Evolutionary conservation across 2,113 vertebrate species (phyloP).

Genomic region (Rhinopithecus roxellana): DNA sequence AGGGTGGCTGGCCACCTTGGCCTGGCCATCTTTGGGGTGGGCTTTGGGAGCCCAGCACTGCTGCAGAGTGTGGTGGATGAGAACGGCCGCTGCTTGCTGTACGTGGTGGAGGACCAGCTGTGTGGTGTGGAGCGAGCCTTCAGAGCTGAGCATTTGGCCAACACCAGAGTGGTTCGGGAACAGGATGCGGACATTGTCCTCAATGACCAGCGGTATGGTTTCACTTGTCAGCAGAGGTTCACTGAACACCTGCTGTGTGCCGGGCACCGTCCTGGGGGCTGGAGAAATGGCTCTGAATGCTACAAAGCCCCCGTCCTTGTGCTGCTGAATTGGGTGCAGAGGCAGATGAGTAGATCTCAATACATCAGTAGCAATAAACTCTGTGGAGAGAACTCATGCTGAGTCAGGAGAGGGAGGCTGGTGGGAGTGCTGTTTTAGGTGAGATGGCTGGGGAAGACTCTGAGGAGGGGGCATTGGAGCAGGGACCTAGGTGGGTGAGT

Average conservation of each 20-base stretch:
- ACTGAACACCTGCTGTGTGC: neutral
- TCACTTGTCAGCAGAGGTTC: neutral
- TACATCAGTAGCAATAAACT: too few relatives aligned
- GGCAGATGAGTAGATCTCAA: too few relatives aligned
- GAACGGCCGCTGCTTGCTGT: constrained; percentile 61
- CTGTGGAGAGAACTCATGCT: too few relatives aligned
- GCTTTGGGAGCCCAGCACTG: constrained; percentile 11
- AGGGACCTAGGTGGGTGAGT: neutral
- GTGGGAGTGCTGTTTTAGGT: neutral
- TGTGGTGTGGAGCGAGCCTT: constrained; percentile 68
- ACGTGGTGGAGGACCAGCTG: constrained; percentile 68
- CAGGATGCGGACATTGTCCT: constrained; percentile 61
- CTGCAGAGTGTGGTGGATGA: constrained; percentile 70
- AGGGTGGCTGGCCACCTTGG: neutral
- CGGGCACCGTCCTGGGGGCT: neutral
- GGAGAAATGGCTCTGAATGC: neutral
- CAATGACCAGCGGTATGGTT: constrained; percentile 68
- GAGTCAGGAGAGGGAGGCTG: neutral
- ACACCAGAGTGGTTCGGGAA: constrained; percentile 61
- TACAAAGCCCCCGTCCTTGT: neutral
- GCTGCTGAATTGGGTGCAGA: neutral
- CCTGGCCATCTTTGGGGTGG: constrained; percentile 66
- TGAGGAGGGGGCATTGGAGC: neutral
- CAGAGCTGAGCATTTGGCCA: constrained; percentile 13
- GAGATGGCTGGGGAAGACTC: neutral